Base-by-base conservation (phyloP, 2,113 vertebrate genomes). In the Poeciliopsis prolifica region DNA sequence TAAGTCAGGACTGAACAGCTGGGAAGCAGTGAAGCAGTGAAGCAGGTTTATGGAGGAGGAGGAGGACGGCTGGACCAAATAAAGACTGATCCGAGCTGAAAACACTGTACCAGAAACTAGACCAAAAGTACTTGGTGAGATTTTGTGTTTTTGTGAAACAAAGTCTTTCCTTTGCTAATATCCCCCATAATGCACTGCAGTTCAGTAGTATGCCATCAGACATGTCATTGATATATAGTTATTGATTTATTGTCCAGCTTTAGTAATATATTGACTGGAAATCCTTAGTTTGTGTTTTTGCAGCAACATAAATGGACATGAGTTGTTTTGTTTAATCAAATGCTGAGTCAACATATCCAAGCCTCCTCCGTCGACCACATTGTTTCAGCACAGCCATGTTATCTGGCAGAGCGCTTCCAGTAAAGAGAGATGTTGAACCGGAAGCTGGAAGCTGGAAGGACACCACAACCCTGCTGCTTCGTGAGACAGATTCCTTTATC, bases 1-100 rank as follows among this genome's bases (percentile, higher is more conserved):
- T 35, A 44, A 68, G 74, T 75, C 12, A 66, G 76, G 74, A 68
- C 24, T 78, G 28, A 63, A 40, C 14, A n/a, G 40, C 31, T 44
- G 63, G 70, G 40, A 74, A 71, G n/a, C n/a, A n/a, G 58, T 42
- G 44, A 74, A 40, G 54, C 29, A 35, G 7, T 15, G 65, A 77
- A 67, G 64, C 9, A 51, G 42, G 15, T 29, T 48, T 12, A 5
- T 35, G 29, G 28, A 15, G 19, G 44, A 26, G 33, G 13, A 40
- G 33, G 13, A 51, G 4, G 40, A 29, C 54, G 61, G 37, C n/a
- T 40, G n/a, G 24, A 65, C 61, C 29, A 30, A 30, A 37, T 35
- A 5, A 74, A 24, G 58, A 65, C 35, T 37, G 35, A 28, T 28
- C 28, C 28, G 28, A 28, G 28, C 28, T 28, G 28, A 28, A 28